Base-by-base conservation (phyloP, 1,140 invertebrate genomes). In the Drosophila littoralis region DNA sequence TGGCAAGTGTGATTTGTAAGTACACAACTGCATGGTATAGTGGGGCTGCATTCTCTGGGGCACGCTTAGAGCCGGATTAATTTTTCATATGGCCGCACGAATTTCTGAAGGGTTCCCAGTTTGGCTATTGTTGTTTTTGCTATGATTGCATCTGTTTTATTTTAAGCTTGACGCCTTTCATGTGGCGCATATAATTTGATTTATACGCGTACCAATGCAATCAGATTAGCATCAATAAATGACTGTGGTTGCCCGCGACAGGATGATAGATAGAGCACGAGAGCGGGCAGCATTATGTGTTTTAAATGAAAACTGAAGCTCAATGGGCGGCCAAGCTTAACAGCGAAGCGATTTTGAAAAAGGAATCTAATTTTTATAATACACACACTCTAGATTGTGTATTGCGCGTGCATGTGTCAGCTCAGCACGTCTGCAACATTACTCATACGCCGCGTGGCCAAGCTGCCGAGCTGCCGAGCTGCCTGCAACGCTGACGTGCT, bases 371-470 rank as follows among this genome's bases (percentile, higher is more conserved):
- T 46, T 46, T 46, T 33, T 5, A 9, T 40, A 58, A 48, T 22
- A 13, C 54, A 22, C 6, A 33, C 2, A 61, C 15, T 32, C 22
- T 7, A 32, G 28, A 35, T 43, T 51, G 45, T 42, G 51, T 33
- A 17, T 4, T 12, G 10, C 13, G 33, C 12, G 59, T 61, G 43
- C 50, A 10, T 45, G 40, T 68, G 65, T 86, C 79, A 81, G 78
- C 63, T 43, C 42, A 52, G 60, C 83, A 86, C 70, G 83, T 88
- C 58, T 60, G 43, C 36, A 55, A 68, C 69, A 88, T 88, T 83
- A 88, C 76, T 86, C 83, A 88, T 86, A 75, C 72, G 83, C 77
- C 83, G 79, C 72, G 79, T 88, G 79, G 71, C 40, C 63, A 22
- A 1, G 33, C 22, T 22, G 22, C 22, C 22, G 2, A 22, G 22